Base-by-base conservation (phyloP, 2,797 vertebrate genomes). In the Galagoides demidoff region DNA sequence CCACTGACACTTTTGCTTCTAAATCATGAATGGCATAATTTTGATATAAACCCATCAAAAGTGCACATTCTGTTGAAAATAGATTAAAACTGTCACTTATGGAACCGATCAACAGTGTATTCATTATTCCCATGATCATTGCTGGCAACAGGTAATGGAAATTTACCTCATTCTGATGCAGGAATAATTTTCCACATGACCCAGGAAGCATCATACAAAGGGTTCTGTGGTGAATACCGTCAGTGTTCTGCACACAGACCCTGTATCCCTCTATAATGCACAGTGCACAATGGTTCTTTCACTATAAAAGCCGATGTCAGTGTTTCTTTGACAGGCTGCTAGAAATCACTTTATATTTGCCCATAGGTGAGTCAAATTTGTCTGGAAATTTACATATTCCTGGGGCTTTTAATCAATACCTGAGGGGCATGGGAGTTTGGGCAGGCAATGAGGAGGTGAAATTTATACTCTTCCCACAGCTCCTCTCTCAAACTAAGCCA, bases 291-390 rank as follows among this genome's bases (percentile, higher is more conserved):
- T n/a, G 49, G 16, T 37, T 8, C 3, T 94, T 89, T 88, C 52
- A 61, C 59, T 92, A 93, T n/a, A 68, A 94, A 96, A 85, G 68
- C 57, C 63, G 90, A 31, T 22, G 23, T 94, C 63, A 68, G 4
- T 90, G 73, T 82, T 76, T 81, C 87, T 49, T 95, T 13, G 16
- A 91, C 77, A 93, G 43, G 6, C 29, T 94, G n/a, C 34, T 89
- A 88, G 63, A 90, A 96, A 93, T 19, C 19, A 73, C 66, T 87
- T 81, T 85, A 85, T 20, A 39, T 96, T 92, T 95, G 27, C 37
- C 70, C 34, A 74, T 17, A 79, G 49, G 49, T 91, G 5, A 85
- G 39, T 13, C 71, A 86, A 66, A 86, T 77, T 89, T 95, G 55
- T 7, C 39, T 95, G 37, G 22, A 92, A 78, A 89, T 90, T 85